These are phyloP conservation scores for Podarcis muralis DNA, from an alignment of 2,113 vertebrate genomes.

Conservation along the genomic window DNA sequence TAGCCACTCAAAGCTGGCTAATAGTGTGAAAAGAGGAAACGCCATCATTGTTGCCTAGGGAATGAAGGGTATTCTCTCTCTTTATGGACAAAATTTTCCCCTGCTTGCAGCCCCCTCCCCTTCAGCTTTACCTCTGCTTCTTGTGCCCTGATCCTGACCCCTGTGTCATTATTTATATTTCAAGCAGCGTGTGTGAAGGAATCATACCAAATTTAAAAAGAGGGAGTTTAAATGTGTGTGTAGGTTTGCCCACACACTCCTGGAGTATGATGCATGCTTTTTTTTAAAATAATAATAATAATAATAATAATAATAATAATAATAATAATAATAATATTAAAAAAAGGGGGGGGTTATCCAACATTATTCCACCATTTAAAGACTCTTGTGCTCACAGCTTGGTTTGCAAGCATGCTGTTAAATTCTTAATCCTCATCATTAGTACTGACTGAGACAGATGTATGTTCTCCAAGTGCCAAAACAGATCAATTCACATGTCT, in stretches of 20 bases:
- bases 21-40: neutral
- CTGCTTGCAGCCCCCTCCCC: neutral
- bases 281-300: too few species aligned
- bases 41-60: neutral
- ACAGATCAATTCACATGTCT: neutral
- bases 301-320: too few species aligned
- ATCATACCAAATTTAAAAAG: neutral
- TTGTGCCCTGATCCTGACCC: neutral
- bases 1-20: neutral
- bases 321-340: too few species aligned
- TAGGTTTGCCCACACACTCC: neutral
- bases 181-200: neutral
- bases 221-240: neutral
- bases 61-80: neutral
- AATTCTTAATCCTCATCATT: neutral
- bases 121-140: neutral
- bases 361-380: neutral
- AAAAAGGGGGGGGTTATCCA: neutral
- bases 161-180: neutral
- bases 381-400: neutral
- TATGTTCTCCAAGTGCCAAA: neutral
- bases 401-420: neutral
- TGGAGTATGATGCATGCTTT: neutral
- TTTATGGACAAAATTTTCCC: neutral
- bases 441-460: neutral